phyloP scores from a whole-genome alignment of 2,888 invertebrate genomes.

The Hipparchia sbordonii region DNA sequence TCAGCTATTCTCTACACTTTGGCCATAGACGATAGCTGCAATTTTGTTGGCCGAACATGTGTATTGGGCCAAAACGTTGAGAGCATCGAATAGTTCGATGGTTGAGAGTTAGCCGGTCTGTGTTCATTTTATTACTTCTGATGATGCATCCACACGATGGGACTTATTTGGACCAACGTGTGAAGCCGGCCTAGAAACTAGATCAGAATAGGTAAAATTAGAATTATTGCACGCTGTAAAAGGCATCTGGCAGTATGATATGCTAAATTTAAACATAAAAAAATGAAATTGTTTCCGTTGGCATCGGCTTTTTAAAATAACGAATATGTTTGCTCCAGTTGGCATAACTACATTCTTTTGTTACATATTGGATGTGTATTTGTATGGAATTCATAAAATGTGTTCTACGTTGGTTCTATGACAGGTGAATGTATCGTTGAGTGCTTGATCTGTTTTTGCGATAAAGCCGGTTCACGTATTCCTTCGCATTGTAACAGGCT shows the following conservation, averaged over 20 bases:
- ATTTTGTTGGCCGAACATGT: no score
- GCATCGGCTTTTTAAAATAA: slow-evolving; percentile 16
- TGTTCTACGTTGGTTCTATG: slow-evolving; percentile 22
- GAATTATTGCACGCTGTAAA: background rate
- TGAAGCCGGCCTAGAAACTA: no score
- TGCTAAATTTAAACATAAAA: background rate
- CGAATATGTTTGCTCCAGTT: background rate
- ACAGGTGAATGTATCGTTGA: slow-evolving; percentile 31
- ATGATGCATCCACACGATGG: no score
- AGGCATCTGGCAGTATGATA: slow-evolving; percentile 6
- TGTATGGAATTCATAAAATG: slow-evolving; percentile 26
- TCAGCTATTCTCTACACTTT: no score
- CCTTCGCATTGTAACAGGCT: slow-evolving; percentile 24
- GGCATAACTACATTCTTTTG: slow-evolving; percentile 18
- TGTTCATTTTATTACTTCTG: no score
- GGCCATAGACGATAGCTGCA: no score
- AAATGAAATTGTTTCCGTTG: slow-evolving; percentile 11
- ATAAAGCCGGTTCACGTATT: slow-evolving; percentile 30
- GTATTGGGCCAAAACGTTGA: no score
- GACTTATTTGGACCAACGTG: no score
- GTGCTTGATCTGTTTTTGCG: slow-evolving; percentile 30
- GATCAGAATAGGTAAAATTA: background rate
- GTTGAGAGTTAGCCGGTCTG: no score
- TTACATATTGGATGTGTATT: slow-evolving; percentile 16
- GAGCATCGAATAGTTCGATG: no score